Base-by-base conservation (phyloP, 2,113 vertebrate species). In the Microcebus tavaratra region DNA sequence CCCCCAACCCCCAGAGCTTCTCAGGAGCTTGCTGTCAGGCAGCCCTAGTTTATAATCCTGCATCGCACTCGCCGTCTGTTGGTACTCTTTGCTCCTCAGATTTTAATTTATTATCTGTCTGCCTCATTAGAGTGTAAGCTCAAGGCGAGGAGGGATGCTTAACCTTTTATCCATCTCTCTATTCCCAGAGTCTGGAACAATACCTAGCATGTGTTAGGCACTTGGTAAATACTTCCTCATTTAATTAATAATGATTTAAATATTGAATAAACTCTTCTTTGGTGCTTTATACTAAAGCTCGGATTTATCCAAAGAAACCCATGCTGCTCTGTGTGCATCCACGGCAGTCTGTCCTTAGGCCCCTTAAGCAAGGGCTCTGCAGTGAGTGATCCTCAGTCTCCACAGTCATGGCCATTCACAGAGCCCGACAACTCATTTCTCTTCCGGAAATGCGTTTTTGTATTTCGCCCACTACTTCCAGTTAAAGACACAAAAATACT, bases 401-500 rank as follows among this genome's bases (percentile, higher is more conserved):
- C 48, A 3, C 23, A 57, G 3, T 48, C 31, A 42, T 2, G 3
- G 42, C 27, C 48, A 48, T 65, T 29, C 82, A 31, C 11, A 79
- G 73, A 73, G 48, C 55, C 55, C 42, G 53, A 39, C 9, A 39
- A 36, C 3, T 84, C n/a, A 17, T n/a, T 45, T 75, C 21, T 92
- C 6, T 25, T 15, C 13, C 15, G 5, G 57, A 61, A 61, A 59
- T 34, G 1, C 31, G 25, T 21, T 25, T 63, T 57, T 79, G 13
- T 12, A 65, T 76, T 75, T 96, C 79, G 59, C 80, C n/a, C n/a
- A 90, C n/a, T 90, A 94, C 53, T 70, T 97, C 78, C 91, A 70
- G 27, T 88, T 84, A 90, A 67, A 59, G 68, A 57, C 57, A 75
- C 50, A 75, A 75, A 63, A n/a, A 17, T n/a, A 83, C 63, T 79